Conservation (phyloP, 2,888 invertebrate genomes). For the Caenorhabditis parvicauda region DNA sequence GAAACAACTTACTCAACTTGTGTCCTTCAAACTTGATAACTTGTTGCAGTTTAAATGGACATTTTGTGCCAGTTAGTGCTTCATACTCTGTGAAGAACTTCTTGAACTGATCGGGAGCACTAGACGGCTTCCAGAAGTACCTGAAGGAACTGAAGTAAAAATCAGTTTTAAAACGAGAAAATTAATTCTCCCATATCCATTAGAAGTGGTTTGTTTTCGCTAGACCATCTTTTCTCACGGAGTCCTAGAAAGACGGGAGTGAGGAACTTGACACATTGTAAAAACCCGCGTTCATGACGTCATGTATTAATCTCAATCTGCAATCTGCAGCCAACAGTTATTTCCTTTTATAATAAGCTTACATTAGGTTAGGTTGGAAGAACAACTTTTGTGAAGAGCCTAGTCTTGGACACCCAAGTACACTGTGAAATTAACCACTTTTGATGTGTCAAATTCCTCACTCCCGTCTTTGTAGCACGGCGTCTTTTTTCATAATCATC, state of each 20-base stretch:
- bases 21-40: slow-evolving; percentile 54
- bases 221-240: not conserved
- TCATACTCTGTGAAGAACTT: slow-evolving; percentile 40
- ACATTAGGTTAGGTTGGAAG: not conserved
- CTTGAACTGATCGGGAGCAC: slow-evolving; percentile 30
- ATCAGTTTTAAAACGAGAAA: no score
- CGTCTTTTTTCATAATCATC: no score
- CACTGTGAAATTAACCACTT: no score
- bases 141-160: slow-evolving; percentile 34
- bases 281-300: not conserved
- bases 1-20: slow-evolving; percentile 42
- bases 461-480: no score
- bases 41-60: slow-evolving; percentile 56
- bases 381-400: not conserved
- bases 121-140: slow-evolving; percentile 48
- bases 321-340: not conserved
- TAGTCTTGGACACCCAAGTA: no score
- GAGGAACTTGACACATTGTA: not conserved
- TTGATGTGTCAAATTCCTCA: no score
- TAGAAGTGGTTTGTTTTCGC: not conserved
- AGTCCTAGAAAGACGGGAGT: no score
- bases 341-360: not conserved
- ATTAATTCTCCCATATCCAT: not conserved
- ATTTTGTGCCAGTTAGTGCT: slow-evolving; percentile 30
- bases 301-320: not conserved